A percentile compares a stretch with the other conserved stretches of the same genome.
Conservation (phyloP, 2,888 invertebrate species). For the Tenodera sinensis region DNA sequence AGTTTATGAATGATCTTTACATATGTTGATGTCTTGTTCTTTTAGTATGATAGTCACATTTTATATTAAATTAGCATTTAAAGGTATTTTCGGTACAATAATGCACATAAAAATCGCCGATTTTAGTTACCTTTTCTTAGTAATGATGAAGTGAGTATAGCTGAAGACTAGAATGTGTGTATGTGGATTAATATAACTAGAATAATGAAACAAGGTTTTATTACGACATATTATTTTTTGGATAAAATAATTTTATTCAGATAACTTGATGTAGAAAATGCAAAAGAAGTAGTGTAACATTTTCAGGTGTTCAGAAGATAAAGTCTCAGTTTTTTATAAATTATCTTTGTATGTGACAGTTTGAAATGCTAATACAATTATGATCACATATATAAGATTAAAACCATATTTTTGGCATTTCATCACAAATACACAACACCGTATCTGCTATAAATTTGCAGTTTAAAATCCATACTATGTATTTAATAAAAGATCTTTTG, state of each 20-base stretch:
- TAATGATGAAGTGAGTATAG: background rate
- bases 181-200: background rate
- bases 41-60: background rate
- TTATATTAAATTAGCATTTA: background rate
- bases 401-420: background rate
- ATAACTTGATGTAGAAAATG: background rate
- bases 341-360: background rate
- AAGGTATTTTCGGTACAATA: background rate
- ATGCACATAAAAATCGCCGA: background rate
- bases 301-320: background rate
- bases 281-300: background rate
- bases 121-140: background rate
- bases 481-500: background rate
- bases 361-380: background rate
- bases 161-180: background rate
- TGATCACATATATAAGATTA: background rate
- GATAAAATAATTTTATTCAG: background rate
- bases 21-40: background rate
- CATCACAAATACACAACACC: background rate
- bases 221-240: background rate
- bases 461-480: background rate
- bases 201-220: background rate
- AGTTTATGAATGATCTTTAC: background rate
- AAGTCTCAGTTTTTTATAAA: background rate
- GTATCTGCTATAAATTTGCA: background rate